Evolutionary conservation across 2,888 invertebrate species (phyloP), one percentile per base, ranked within the genome.

Genomic region (Pachydiplax longipennis): DNA sequence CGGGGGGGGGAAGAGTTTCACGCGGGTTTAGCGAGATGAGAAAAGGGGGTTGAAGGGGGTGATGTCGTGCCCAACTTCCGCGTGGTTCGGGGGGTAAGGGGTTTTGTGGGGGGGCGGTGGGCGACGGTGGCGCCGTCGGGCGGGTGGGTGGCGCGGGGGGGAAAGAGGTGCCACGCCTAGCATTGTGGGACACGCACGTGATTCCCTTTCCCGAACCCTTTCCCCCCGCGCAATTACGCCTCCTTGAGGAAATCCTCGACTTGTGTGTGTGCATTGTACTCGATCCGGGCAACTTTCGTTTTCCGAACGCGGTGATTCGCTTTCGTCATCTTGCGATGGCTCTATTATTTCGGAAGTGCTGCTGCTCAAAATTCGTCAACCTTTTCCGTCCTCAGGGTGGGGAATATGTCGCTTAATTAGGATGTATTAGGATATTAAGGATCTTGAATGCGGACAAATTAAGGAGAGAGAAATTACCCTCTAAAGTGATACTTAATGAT

Each of bases 131-230:
- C 87, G 61, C n/a, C 61, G 22, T 35, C 58, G 61, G 61, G 61
- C 58, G 87, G 87, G n/a, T 35, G 87, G 61, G 61, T 37, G 81
- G 81, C 37, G 81, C 18, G 31, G 73, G 73, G 73, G 73, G 31
- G 73, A 73, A 73, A 15, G 53, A 87, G 87, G 87, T 87, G 87
- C 87, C 87, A 87, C 87, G 87, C 87, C 87, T 87, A 87, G 87
- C 87, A 87, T 87, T 87, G 61, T 87, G 87, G 87, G 87, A 87
- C 87, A 87, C 87, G 87, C 87, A 87, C 87, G 65, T 87, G 87
- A 87, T 87, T 61, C 83, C 82, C 53, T 48, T 31, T 25, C 81
- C 44, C 13, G 25, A 44, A 22, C 87, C 37, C 35, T 37, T 61
- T 18, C 37, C 31, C 18, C 53, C 2, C 44, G 44, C 15, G 25